Base-by-base conservation (phyloP, 1,140 invertebrate genomes). In the Colletes latitarsis region DNA sequence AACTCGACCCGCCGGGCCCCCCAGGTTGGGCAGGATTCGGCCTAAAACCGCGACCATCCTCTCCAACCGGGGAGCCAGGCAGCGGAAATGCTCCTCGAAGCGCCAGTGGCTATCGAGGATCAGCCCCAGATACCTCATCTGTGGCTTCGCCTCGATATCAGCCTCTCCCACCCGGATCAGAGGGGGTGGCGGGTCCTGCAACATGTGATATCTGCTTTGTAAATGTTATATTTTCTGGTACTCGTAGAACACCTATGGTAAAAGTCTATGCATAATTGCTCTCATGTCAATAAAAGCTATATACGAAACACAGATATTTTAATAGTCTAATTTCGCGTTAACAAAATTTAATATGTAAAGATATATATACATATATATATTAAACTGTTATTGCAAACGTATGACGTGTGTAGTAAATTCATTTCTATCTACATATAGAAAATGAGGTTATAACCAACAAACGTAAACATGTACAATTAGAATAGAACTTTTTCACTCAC, bases 251-350 rank as follows among this genome's bases (percentile, higher is more conserved):
- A 64, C 53, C 53, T 60, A 39, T 39, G 3, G 8, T 43, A 30
- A 19, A 53, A 39, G 10, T 62, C 12, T 41, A n/a, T 19, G 30
- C 64, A 66, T 64, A 10, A 75, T 58, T 64, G 21, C 9, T 21
- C 49, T 9, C 30, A 67, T 49, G 64, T 72, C 69, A 78, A 63
- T 63, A 72, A 72, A 72, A 21, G 4, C 39, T 8, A 30, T 72
- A 17, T 63, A 71, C 15, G 21, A 77, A 63, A 64, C 15, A 64
- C 19, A 69, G 43, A 78, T 72, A 78, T 78, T 78, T 78, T 78
- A 78, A 52, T 78, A 78, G 21, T 78, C 49, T 72, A 72, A 72
- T 64, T 72, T 72, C 14, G 30, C 39, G 55, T 55, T 43, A 43
- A 79, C 4, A 14, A 43, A 63, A 41, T 72, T 46, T 72, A 3